Base-by-base conservation (phyloP, 2,888 invertebrate species). In the Uropetala carovei region DNA sequence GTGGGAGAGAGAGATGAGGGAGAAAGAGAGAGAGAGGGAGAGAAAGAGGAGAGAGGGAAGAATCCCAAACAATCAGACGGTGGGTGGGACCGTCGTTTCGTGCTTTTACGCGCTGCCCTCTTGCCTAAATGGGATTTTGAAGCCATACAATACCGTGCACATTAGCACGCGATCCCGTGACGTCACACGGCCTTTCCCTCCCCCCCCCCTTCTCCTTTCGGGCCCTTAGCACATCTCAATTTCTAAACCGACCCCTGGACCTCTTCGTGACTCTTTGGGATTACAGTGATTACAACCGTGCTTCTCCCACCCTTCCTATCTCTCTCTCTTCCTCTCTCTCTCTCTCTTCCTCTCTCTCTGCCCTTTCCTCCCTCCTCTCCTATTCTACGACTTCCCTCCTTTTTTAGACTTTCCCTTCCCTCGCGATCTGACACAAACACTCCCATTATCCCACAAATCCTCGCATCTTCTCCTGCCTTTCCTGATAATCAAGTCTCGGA, bases 281-380 rank as follows among this genome's bases (percentile, higher is more conserved):
- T 83, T 18, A 14, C 58, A n/a, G 5, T n/a, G 56, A 84, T 84
- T 57, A 57, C 56, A 57, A 84, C 58, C n/a, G 18, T 83, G 16
- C 56, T 18, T 92, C 92, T 93, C 91, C 58, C 92, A 85, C 91
- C 68, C 82, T 64, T 60, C 89, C 92, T 93, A 57, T 92, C 92
- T 68, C 56, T 30, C 84, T 84, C 84, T 3, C 27, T 84, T 2
- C 27, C 84, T 84, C 14, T 27, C 85, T 85, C 85, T 13, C 43
- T 85, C 85, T 85, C 85, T 14, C n/a, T 30, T 13, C 7, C 2
- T 10, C 9, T 9, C 43, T 85, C 30, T 85, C n/a, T 43, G 8
- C 56, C 5, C 14, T 56, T 85, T 43, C 57, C 85, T 85, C 57
- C 57, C 22, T 85, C 57, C 57, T 27, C 57, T 56, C n/a, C n/a